These are phyloP conservation scores for Loxodonta africana DNA, from an alignment of 2,113 vertebrate species.

Conservation along the genomic window DNA sequence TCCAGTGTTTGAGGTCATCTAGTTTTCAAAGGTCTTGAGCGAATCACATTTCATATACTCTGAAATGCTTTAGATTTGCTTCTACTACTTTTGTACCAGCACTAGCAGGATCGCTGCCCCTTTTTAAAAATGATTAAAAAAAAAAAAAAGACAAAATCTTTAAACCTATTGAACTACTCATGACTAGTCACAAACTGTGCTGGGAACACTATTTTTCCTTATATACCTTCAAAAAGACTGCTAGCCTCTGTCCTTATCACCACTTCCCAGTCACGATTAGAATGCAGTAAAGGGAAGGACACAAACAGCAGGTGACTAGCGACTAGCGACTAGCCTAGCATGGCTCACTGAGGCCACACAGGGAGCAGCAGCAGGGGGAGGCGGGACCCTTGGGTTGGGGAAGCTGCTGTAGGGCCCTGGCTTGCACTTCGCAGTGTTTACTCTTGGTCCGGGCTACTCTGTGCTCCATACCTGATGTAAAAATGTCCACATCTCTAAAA, in stretches of 20 bases:
- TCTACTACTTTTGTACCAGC: slow-evolving; percentile 42
- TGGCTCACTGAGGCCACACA: background rate
- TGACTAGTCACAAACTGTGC: slow-evolving; percentile 63
- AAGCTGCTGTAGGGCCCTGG: background rate
- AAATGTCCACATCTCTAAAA: background rate
- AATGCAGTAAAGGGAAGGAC: background rate
- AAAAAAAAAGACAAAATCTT: slow-evolving; percentile 65
- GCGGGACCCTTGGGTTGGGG: too few species aligned
- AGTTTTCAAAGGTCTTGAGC: slow-evolving; percentile 69
- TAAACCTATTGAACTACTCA: slow-evolving; percentile 31
- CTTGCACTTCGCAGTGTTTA: background rate
- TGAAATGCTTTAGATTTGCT: slow-evolving; percentile 55
- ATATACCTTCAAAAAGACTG: slow-evolving; percentile 4
- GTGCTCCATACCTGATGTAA: background rate
- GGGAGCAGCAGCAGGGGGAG: background rate
- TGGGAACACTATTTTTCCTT: slow-evolving; percentile 37
- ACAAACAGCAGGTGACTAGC: background rate
- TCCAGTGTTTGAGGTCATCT: slow-evolving; percentile 31
- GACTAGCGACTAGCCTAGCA: rapidly evolving
- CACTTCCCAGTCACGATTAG: slow-evolving; percentile 50
- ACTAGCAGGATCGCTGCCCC: background rate
- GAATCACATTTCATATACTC: slow-evolving; percentile 64
- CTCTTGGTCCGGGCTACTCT: background rate
- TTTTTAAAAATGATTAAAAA: slow-evolving; percentile 48
- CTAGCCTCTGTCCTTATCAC: slow-evolving; percentile 60